These are phyloP conservation scores for Monochamus saltuarius DNA, from an alignment of 1,140 invertebrate genomes.

Conservation along the genomic window DNA sequence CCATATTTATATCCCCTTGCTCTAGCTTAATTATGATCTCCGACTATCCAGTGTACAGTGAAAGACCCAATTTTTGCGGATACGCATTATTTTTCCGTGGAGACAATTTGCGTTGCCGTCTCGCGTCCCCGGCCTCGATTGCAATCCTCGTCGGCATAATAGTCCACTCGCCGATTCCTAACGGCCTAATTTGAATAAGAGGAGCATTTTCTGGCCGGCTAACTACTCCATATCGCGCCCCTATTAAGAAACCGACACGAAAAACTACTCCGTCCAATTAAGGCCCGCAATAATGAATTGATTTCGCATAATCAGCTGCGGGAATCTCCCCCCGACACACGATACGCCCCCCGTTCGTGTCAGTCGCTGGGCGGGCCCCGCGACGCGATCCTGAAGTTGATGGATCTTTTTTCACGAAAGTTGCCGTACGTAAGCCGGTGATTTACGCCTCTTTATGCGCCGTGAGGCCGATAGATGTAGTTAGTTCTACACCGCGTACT, in stretches of 20 bases:
- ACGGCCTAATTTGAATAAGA: slow-evolving; percentile 25
- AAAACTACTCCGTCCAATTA: slow-evolving; percentile 38
- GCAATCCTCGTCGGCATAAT: too few species aligned
- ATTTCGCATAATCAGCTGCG: slow-evolving; percentile 27
- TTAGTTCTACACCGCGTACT: too few species aligned
- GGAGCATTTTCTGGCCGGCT: slow-evolving; percentile 20
- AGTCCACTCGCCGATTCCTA: not conserved
- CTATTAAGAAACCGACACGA: slow-evolving; percentile 29
- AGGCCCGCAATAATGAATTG: slow-evolving; percentile 37
- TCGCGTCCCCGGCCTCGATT: too few species aligned
- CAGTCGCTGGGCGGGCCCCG: slow-evolving; percentile 9
- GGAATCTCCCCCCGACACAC: slow-evolving; percentile 30
- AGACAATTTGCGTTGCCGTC: too few species aligned
- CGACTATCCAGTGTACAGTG: too few species aligned
- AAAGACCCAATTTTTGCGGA: too few species aligned
- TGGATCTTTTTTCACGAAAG: slow-evolving; percentile 25
- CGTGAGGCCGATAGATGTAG: too few species aligned
- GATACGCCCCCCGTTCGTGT: slow-evolving; percentile 24
- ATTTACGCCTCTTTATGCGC: too few species aligned
- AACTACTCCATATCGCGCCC: slow-evolving; percentile 19
- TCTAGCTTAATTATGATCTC: too few species aligned
- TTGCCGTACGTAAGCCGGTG: not conserved
- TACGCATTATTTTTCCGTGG: too few species aligned
- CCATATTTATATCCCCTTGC: too few species aligned
- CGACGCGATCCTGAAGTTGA: slow-evolving; percentile 31